Evolutionary conservation across 2,797 vertebrate species (phyloP).

Genomic region (Malacoraja senta): DNA sequence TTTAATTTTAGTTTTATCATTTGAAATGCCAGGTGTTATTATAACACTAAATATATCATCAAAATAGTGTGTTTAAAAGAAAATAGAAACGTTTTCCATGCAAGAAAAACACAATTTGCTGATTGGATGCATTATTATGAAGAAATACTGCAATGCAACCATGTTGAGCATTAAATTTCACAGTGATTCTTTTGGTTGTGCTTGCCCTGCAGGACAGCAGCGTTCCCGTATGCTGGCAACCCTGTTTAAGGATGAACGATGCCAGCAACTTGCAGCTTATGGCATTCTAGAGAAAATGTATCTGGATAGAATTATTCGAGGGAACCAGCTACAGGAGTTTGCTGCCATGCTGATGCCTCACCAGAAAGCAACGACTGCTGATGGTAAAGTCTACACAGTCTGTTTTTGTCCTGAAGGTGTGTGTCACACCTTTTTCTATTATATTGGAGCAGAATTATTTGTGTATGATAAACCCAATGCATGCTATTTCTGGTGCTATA

Average conservation of each 20-base stretch:
- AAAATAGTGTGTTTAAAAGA: not conserved
- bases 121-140: not conserved
- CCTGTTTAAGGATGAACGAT: constrained; percentile 96
- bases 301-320: constrained; percentile 90
- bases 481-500: not conserved
- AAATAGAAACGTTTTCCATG: not conserved
- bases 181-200: constrained; percentile 34
- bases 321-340: constrained; percentile 94
- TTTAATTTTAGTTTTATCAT: not conserved
- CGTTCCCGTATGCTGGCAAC: constrained; percentile 97
- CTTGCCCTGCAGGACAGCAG: constrained; percentile 74
- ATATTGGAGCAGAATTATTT: constrained; percentile 43
- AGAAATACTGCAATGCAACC: not conserved
- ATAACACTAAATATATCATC: not conserved
- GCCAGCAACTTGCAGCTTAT: constrained; percentile 92
- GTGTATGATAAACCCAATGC: not conserved
- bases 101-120: not conserved
- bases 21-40: not conserved
- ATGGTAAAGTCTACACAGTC: constrained; percentile 54
- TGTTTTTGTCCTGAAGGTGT: constrained; percentile 40
- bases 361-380: constrained; percentile 91
- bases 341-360: constrained; percentile 97
- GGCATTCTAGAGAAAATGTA: constrained; percentile 99
- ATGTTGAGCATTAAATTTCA: not conserved
- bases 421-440: constrained; percentile 27